A percentile compares a stretch with the other conserved stretches of the same genome.
Evolutionary conservation across 1,140 invertebrate genomes (phyloP).

Genomic region (Lordiphosa clarofinis): DNA sequence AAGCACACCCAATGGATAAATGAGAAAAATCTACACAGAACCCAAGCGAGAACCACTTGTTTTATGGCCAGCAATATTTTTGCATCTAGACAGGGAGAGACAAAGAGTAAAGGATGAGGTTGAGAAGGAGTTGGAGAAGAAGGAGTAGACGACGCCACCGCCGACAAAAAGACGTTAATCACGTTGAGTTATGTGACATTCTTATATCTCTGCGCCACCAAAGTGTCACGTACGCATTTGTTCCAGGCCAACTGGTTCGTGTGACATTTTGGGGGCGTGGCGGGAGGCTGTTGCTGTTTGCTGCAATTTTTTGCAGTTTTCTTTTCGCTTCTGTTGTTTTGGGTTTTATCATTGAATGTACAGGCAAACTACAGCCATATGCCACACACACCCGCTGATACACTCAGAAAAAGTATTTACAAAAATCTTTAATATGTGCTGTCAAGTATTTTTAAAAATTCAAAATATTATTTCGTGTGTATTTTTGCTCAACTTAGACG

Average conservation of each 20-base stretch:
- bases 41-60: constrained; percentile 49
- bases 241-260: constrained; percentile 45
- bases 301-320: constrained; percentile 67
- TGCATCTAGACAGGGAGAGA: constrained; percentile 35
- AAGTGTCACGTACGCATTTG: constrained; percentile 77
- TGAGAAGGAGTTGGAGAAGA: constrained; percentile 1
- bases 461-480: too few relatives aligned
- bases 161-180: constrained; percentile 70
- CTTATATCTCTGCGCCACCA: constrained; percentile 75
- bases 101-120: not conserved
- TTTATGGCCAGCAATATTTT: constrained; percentile 69
- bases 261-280: constrained; percentile 12
- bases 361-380: too few relatives aligned
- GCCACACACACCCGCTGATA: too few relatives aligned
- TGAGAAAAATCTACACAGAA: constrained; percentile 26
- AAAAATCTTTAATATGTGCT: too few relatives aligned
- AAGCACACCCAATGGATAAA: constrained; percentile 27
- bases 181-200: constrained; percentile 75
- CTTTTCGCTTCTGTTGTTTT: constrained; percentile 18
- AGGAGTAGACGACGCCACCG: constrained; percentile 1
- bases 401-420: too few relatives aligned
- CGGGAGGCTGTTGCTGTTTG: constrained; percentile 34
- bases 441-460: too few relatives aligned
- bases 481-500: not conserved
- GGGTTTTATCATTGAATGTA: not conserved